A percentile compares a stretch with the other conserved stretches of the same genome.
These are phyloP conservation scores for Athene cunicularia DNA, from an alignment of 2,113 vertebrate genomes.

Conservation along the genomic window DNA sequence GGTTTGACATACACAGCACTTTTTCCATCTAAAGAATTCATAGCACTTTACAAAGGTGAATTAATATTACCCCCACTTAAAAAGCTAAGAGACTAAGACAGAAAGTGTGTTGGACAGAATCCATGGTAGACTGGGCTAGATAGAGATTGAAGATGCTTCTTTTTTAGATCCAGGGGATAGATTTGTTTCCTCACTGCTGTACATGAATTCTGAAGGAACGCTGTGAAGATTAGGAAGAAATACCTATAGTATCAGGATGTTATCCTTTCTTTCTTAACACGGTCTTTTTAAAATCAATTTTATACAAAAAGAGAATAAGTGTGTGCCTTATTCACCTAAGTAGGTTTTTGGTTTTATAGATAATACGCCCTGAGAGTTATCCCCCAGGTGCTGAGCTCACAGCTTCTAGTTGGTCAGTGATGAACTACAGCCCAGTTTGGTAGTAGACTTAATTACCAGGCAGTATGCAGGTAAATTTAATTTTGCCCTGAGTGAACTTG, in stretches of 20 bases:
- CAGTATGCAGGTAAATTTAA: neutral
- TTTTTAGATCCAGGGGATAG: neutral
- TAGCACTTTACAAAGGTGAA: conserved; percentile 36
- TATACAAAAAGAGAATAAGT: neutral
- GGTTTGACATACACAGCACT: neutral
- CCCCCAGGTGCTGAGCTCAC: neutral
- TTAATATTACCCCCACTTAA: conserved; percentile 20
- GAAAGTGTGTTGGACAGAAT: neutral
- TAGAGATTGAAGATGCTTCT: neutral
- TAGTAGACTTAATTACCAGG: neutral
- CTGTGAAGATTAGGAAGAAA: neutral
- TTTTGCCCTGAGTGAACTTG: neutral
- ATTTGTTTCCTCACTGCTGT: neutral
- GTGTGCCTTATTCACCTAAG: neutral
- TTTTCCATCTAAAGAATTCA: conserved; percentile 40
- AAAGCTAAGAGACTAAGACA: neutral
- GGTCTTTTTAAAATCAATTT: neutral
- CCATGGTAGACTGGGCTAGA: neutral
- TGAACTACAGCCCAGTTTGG: neutral
- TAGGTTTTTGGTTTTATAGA: neutral
- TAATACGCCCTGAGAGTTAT: neutral
- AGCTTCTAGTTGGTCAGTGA: neutral
- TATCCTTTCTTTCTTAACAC: neutral
- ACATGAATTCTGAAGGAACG: neutral
- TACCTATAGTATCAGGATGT: neutral